phyloP scores from a whole-genome alignment of 2,113 vertebrate genomes.

The Maylandia zebra region DNA sequence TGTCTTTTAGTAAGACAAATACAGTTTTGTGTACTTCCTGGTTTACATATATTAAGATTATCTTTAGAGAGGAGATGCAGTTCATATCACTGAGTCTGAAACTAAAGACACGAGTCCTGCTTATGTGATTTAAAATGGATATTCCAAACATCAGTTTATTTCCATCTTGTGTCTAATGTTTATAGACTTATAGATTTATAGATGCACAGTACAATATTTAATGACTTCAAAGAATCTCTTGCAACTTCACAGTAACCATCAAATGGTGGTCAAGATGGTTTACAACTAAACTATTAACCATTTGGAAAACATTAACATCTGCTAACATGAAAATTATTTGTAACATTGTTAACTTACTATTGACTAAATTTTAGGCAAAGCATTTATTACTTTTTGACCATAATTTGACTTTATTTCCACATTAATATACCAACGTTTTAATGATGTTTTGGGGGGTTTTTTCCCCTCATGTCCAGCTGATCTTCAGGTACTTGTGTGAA shows the following conservation, averaged over 20 bases:
- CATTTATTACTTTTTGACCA: background rate
- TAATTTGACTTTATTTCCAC: background rate
- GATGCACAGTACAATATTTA: background rate
- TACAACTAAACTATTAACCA: background rate
- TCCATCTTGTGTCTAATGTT: background rate
- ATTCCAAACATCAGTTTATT: background rate
- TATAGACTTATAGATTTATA: background rate
- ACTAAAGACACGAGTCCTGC: background rate
- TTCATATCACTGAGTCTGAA: background rate
- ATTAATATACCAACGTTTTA: background rate
- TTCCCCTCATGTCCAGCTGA: slow-evolving; percentile 66
- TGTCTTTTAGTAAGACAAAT: background rate
- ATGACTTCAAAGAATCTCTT: background rate
- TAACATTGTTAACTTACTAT: background rate
- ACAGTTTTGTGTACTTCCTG: background rate
- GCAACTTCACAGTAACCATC: background rate
- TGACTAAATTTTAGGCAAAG: background rate
- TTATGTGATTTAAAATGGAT: background rate
- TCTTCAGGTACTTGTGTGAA: slow-evolving; percentile 78
- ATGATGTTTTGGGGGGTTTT: rapidly evolving
- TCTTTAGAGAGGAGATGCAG: background rate
- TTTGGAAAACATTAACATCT: background rate
- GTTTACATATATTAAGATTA: background rate
- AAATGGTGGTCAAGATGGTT: rapidly evolving
- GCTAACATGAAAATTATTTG: background rate